Percentiles rank a stretch among this genome's conserved stretches.
These are phyloP conservation scores for Xiphophorus hellerii DNA, from an alignment of 2,113 vertebrate species.

Conservation along the genomic window DNA sequence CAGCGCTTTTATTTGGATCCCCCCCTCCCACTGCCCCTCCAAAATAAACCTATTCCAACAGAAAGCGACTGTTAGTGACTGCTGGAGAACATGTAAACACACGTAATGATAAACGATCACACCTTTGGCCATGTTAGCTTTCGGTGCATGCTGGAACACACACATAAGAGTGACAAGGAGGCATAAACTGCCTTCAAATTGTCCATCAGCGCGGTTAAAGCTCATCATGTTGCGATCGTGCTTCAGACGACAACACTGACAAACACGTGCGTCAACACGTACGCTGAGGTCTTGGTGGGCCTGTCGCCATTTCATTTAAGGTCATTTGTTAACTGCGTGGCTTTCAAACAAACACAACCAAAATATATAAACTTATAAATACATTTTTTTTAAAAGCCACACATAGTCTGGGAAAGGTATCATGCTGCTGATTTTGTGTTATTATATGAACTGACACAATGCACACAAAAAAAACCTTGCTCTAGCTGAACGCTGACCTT, in stretches of 20 bases:
- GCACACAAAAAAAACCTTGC: background rate
- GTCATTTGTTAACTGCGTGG: background rate
- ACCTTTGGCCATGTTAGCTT: background rate
- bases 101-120: background rate
- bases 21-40: too few species aligned
- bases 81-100: background rate
- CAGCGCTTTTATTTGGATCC: too few species aligned
- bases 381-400: background rate
- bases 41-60: background rate
- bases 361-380: background rate
- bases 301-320: background rate
- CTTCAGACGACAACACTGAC: background rate
- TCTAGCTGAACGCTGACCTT: conserved; percentile 35
- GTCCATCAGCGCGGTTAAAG: background rate
- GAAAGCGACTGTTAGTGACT: background rate
- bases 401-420: background rate
- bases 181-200: background rate
- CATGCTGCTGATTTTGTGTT: conserved; percentile 23
- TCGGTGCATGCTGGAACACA: background rate
- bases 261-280: background rate
- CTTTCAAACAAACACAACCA: background rate
- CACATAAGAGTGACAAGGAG: background rate
- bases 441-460: conserved; percentile 19
- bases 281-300: background rate
- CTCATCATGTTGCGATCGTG: background rate